Percentiles rank a stretch among this genome's conserved stretches.
These are phyloP conservation scores for Priocnemis perturbator DNA, from an alignment of 2,888 invertebrate genomes.

Conservation along the genomic window DNA sequence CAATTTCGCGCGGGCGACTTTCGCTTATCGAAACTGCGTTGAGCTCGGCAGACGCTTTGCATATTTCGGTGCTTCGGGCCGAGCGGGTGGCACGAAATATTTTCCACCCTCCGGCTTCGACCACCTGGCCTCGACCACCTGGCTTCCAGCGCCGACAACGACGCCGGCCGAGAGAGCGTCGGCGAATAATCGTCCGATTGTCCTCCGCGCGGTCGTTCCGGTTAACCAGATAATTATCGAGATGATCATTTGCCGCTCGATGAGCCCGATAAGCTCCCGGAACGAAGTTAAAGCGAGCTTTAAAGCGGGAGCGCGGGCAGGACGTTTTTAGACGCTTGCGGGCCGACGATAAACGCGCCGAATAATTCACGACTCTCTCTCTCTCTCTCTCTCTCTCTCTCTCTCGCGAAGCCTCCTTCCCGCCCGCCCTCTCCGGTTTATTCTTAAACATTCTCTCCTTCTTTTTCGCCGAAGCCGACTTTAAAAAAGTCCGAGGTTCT, in stretches of 20 bases:
- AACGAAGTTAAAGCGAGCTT: slow-evolving; percentile 17
- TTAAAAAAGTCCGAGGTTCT: no score
- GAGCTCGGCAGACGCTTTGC: slow-evolving; percentile 31
- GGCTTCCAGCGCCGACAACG: no score
- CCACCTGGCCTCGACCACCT: not conserved
- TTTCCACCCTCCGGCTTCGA: not conserved
- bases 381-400: no score
- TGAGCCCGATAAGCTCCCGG: slow-evolving; percentile 43
- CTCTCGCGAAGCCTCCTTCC: no score
- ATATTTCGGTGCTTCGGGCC: slow-evolving; percentile 37
- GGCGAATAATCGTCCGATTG: slow-evolving; percentile 47
- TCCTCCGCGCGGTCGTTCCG: slow-evolving; percentile 37
- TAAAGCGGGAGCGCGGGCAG: not conserved
- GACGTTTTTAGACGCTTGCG: no score
- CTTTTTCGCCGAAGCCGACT: no score
- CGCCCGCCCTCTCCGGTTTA: no score
- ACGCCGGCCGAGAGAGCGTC: not conserved
- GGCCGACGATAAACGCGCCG: no score
- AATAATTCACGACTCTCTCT: no score
- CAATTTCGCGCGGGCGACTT: no score
- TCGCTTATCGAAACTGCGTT: slow-evolving; percentile 4
- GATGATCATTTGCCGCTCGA: slow-evolving; percentile 44
- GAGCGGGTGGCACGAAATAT: slow-evolving; percentile 23
- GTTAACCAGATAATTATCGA: slow-evolving; percentile 51
- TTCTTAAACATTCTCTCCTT: no score